phyloP scores from a whole-genome alignment of 2,888 invertebrate species.

The Gari tellinella region DNA sequence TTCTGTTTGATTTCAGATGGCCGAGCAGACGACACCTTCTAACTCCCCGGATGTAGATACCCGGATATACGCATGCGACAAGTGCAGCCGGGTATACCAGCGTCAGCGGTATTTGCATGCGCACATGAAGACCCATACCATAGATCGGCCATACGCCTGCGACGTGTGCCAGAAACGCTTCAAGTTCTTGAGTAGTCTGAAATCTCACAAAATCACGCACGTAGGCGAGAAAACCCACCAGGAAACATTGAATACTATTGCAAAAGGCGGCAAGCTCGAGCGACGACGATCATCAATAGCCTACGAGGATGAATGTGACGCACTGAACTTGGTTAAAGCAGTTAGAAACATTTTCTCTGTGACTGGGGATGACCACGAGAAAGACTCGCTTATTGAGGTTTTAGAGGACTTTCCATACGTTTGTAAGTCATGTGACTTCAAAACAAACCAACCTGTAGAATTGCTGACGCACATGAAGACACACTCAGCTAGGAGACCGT shows the following conservation, averaged over 20 bases:
- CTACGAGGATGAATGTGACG: too few relatives aligned
- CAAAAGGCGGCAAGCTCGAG: too few relatives aligned
- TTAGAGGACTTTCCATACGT: conserved; percentile 18
- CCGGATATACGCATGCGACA: conserved; percentile 8
- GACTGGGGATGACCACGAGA: neutral
- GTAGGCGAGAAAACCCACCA: conserved; percentile 14
- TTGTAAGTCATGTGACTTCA: conserved; percentile 39
- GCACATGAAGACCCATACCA: conserved; percentile 33
- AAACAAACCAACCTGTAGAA: conserved; percentile 28
- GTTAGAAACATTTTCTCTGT: too few relatives aligned
- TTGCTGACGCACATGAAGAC: conserved; percentile 40
- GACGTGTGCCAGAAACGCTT: conserved; percentile 43
- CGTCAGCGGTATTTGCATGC: conserved; percentile 19
- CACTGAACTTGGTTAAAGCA: too few relatives aligned
- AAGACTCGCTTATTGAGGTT: neutral
- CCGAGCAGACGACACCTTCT: neutral
- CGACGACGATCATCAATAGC: too few relatives aligned
- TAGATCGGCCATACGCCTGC: conserved; percentile 28
- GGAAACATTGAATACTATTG: too few relatives aligned
- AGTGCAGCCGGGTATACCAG: conserved; percentile 35
- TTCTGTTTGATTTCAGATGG: conserved; percentile 9
- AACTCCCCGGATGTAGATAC: neutral
- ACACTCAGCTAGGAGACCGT: conserved; percentile 32
- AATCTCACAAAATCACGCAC: conserved; percentile 41
- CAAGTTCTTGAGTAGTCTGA: conserved; percentile 26